Evolutionary conservation across 2,797 vertebrate genomes (phyloP).

Genomic region (Cyprinella venusta): DNA sequence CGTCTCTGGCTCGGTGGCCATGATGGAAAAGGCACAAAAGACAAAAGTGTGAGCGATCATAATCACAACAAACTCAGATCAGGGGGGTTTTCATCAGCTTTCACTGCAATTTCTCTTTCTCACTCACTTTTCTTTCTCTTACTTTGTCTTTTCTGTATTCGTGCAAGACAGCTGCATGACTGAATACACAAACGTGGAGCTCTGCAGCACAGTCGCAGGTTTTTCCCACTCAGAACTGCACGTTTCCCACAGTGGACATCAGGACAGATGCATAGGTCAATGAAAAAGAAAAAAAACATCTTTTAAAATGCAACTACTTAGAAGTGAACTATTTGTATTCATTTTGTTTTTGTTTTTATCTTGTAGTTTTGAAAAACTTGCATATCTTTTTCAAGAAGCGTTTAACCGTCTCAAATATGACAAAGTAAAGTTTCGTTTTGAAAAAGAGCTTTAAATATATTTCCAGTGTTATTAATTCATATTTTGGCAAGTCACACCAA

Average conservation of each 20-base stretch:
- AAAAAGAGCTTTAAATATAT: background rate
- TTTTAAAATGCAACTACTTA: background rate
- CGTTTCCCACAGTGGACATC: background rate
- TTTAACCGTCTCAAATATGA: background rate
- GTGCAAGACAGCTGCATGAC: slow-evolving; percentile 1
- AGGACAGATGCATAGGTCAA: background rate
- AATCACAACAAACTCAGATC: slow-evolving; percentile 20
- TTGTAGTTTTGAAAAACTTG: background rate
- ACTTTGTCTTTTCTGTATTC: slow-evolving; percentile 29
- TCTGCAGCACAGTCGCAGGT: slow-evolving; percentile 21
- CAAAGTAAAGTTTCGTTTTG: background rate
- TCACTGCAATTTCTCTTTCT: slow-evolving; percentile 15
- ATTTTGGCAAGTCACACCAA: background rate
- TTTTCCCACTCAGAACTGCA: background rate
- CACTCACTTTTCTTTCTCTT: background rate
- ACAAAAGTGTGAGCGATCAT: slow-evolving; percentile 19
- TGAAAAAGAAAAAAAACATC: background rate
- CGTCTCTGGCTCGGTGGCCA: background rate
- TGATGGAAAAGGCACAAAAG: slow-evolving; percentile 36
- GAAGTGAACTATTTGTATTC: background rate
- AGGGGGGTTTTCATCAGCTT: slow-evolving; percentile 36
- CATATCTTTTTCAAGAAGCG: background rate
- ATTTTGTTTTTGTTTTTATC: background rate
- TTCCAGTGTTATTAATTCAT: background rate
- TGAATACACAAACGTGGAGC: slow-evolving; percentile 35